Conservation (phyloP, 2,797 vertebrate genomes). For the Muscicapa comitata region DNA sequence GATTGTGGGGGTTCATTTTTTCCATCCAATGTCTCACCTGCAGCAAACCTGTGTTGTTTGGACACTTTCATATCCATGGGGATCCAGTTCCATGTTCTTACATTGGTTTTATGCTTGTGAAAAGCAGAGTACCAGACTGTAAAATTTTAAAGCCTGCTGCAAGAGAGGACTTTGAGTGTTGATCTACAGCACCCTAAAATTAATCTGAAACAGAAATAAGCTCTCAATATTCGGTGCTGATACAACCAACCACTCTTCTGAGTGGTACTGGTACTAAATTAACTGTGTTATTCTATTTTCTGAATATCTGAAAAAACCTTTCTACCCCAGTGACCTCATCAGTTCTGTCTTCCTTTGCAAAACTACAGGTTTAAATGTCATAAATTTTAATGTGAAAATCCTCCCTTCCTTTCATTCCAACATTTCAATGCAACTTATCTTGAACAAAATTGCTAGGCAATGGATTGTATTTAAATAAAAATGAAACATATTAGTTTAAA, state of each 20-base stretch:
- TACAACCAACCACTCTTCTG: background rate
- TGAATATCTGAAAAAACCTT: background rate
- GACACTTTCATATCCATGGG: background rate
- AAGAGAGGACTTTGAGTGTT: background rate
- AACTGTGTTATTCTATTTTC: background rate
- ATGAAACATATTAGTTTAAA: background rate
- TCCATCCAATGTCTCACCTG: background rate
- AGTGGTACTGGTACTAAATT: background rate
- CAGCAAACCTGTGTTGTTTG: background rate
- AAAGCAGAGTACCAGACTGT: background rate
- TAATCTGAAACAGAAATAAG: background rate
- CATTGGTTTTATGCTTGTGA: background rate
- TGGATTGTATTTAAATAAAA: background rate
- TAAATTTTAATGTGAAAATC: background rate
- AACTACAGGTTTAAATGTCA: background rate
- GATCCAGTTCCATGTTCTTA: background rate
- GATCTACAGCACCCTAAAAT: background rate
- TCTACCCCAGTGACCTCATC: background rate
- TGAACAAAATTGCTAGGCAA: background rate
- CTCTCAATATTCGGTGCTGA: background rate
- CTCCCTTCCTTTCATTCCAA: background rate
- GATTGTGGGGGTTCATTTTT: background rate
- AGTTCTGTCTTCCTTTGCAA: background rate
- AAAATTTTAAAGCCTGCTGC: background rate
- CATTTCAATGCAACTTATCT: background rate